Percentiles rank a stretch among this genome's conserved stretches.
phyloP scores from a whole-genome alignment of 1,140 invertebrate species.

The Drosophila ananassae region DNA sequence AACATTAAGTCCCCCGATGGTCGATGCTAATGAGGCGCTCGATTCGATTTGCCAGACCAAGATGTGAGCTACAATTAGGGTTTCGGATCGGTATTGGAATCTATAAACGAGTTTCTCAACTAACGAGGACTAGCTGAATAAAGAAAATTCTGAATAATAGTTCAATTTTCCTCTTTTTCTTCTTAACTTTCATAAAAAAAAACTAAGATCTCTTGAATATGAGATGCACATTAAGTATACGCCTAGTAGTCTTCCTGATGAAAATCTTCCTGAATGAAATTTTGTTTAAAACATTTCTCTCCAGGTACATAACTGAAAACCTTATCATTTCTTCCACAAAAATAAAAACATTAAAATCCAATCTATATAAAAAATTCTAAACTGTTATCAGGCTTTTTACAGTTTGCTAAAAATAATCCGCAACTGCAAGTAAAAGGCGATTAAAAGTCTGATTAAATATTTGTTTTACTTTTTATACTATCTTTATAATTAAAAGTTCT shows the following conservation, averaged over 20 bases:
- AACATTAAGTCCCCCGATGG: constrained; percentile 46
- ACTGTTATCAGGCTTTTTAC: background rate
- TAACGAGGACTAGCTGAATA: background rate
- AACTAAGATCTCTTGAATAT: background rate
- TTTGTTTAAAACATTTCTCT: background rate
- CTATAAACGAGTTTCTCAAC: background rate
- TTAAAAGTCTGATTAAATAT: background rate
- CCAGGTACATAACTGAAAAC: background rate
- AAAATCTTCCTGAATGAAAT: background rate
- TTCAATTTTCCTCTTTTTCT: background rate
- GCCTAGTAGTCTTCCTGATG: background rate
- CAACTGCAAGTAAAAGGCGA: background rate
- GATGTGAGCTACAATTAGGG: constrained; percentile 36
- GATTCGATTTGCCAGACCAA: constrained; percentile 18
- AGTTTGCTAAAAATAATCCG: too few relatives aligned
- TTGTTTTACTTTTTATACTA: background rate
- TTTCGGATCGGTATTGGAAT: background rate
- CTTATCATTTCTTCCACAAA: background rate
- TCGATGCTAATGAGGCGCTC: constrained; percentile 59
- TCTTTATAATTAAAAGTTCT: too few relatives aligned
- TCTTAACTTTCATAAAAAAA: background rate
- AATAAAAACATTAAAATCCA: background rate
- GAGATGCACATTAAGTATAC: background rate
- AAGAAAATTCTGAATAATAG: too few relatives aligned
- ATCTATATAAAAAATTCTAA: background rate